These are phyloP conservation scores for Cosmia trapezina DNA, from an alignment of 2,888 invertebrate genomes.

Conservation along the genomic window DNA sequence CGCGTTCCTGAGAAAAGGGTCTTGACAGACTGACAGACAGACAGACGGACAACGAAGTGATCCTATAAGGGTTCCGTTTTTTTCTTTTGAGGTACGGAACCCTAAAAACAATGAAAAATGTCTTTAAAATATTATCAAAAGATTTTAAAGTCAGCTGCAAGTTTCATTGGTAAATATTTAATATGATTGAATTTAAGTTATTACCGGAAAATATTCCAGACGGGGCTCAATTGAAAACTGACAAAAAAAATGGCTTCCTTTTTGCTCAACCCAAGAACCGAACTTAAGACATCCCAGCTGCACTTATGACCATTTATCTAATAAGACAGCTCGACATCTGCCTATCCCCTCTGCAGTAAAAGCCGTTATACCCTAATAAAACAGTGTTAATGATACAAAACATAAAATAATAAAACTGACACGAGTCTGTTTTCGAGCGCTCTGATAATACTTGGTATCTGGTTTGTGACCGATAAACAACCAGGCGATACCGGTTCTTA, in stretches of 20 bases:
- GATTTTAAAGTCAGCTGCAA: neutral
- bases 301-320: slow-evolving; percentile 15
- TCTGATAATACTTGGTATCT: slow-evolving; percentile 28
- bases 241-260: slow-evolving; percentile 20
- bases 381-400: neutral
- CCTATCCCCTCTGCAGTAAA: too few species aligned
- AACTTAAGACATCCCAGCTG: slow-evolving; percentile 18
- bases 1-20: too few species aligned
- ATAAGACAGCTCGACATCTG: slow-evolving; percentile 23
- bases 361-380: neutral
- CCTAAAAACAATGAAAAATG: neutral
- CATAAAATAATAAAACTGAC: slow-evolving; percentile 22
- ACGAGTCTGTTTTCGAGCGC: slow-evolving; percentile 11
- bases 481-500: slow-evolving; percentile 32
- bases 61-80: too few species aligned
- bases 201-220: neutral
- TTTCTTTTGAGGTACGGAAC: too few species aligned
- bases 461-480: slow-evolving; percentile 39
- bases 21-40: too few species aligned
- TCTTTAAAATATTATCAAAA: neutral
- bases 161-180: neutral
- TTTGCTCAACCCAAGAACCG: slow-evolving; percentile 17
- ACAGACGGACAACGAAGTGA: too few species aligned
- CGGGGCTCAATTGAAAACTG: neutral
- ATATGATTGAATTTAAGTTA: neutral